Conservation (phyloP, 2,113 vertebrate genomes). For the Solea senegalensis region DNA sequence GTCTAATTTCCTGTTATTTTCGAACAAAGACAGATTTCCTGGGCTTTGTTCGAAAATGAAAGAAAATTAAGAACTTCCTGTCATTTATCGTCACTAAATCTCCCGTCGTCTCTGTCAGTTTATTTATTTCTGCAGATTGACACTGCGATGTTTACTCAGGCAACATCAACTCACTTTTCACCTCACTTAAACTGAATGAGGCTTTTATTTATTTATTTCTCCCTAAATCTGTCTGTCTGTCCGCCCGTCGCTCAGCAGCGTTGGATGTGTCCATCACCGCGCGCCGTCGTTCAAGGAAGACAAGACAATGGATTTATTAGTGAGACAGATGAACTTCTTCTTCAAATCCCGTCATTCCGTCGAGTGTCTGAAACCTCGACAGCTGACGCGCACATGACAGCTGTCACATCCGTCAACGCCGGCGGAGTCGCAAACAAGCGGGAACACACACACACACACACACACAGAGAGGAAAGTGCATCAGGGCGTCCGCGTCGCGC, state of each 20-base stretch:
- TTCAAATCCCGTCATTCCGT: constrained; percentile 75
- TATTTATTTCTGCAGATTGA: constrained; percentile 56
- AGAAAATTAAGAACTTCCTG: background rate
- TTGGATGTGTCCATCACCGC: constrained; percentile 75
- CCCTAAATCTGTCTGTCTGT: too few relatives aligned
- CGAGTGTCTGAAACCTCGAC: constrained; percentile 70
- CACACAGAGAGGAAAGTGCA: too few relatives aligned
- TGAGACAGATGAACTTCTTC: constrained; percentile 77
- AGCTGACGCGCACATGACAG: constrained; percentile 76
- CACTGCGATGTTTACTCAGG: constrained; percentile 77
- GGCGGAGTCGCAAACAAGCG: constrained; percentile 69
- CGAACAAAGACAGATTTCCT: too few relatives aligned
- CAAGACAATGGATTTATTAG: constrained; percentile 80
- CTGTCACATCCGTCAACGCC: constrained; percentile 71
- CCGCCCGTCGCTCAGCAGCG: constrained; percentile 38
- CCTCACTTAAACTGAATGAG: constrained; percentile 77
- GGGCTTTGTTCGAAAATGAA: too few relatives aligned
- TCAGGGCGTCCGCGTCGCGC: constrained; percentile 3
- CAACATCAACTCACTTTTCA: constrained; percentile 79
- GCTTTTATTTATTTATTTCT: too few relatives aligned
- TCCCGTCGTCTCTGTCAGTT: constrained; percentile 74
- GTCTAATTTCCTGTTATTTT: too few relatives aligned
- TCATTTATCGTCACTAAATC: constrained; percentile 76
- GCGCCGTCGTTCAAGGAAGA: constrained; percentile 68
- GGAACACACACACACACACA: constrained; percentile 5